Percentiles rank a stretch among this genome's conserved stretches.
Evolutionary conservation across 1,140 invertebrate species (phyloP).

Genomic region (Chironomus striatipennis): DNA sequence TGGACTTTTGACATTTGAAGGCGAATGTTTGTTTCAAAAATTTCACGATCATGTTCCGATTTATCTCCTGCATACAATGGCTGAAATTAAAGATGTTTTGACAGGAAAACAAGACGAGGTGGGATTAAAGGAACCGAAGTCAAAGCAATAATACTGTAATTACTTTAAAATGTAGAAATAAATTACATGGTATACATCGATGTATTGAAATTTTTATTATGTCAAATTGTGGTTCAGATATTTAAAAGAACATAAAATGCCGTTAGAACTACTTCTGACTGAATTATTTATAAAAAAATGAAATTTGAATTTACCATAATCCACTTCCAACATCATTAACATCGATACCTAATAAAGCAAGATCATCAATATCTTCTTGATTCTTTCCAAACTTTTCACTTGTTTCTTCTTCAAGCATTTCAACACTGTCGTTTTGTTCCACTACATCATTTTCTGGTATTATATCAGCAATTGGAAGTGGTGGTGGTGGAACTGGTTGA

Average conservation of each 20-base stretch:
- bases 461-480: neutral
- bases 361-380: neutral
- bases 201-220: no score
- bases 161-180: no score
- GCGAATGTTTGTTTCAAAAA: slow-evolving; percentile 87
- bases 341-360: neutral
- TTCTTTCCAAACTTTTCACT: neutral
- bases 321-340: slow-evolving; percentile 17
- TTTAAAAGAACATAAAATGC: neutral
- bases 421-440: neutral
- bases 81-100: slow-evolving; percentile 57
- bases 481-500: neutral
- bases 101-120: slow-evolving; percentile 56
- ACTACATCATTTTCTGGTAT: neutral
- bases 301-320: neutral
- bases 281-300: no score
- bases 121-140: slow-evolving; percentile 38
- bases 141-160: no score
- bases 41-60: slow-evolving; percentile 71
- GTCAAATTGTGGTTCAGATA: no score
- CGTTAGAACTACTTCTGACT: no score
- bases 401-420: neutral
- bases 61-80: slow-evolving; percentile 66
- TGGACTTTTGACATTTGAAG: slow-evolving; percentile 83
- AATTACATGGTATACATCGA: no score